Evolutionary conservation across 2,113 vertebrate species (phyloP).

Genomic region (Cacatua alba): DNA sequence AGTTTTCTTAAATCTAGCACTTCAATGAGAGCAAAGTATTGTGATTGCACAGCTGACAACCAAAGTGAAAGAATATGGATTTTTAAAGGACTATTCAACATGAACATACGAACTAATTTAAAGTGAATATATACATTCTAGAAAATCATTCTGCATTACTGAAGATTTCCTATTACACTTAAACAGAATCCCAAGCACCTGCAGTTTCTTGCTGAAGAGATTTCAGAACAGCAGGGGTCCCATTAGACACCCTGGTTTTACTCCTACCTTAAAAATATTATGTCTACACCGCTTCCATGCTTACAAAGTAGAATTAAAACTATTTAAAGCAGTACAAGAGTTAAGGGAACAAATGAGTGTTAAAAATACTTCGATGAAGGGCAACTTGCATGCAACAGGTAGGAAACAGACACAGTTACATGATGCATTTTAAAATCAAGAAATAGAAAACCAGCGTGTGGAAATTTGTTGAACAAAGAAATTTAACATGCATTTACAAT

Average conservation of each 20-base stretch:
- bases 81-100: neutral
- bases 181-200: slow-evolving; percentile 59
- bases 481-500: neutral
- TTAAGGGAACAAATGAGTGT: slow-evolving; percentile 68
- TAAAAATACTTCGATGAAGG: slow-evolving; percentile 38
- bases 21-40: neutral
- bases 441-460: slow-evolving; percentile 7
- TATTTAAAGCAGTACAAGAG: slow-evolving; percentile 63
- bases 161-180: slow-evolving; percentile 65
- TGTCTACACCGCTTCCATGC: slow-evolving; percentile 70
- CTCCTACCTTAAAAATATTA: slow-evolving; percentile 75
- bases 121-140: slow-evolving; percentile 61
- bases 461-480: slow-evolving; percentile 22
- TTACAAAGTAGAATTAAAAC: slow-evolving; percentile 72
- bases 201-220: slow-evolving; percentile 50
- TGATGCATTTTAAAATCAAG: slow-evolving; percentile 22
- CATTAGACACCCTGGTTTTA: slow-evolving; percentile 71
- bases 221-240: slow-evolving; percentile 70
- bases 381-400: neutral
- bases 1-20: neutral
- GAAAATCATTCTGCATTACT: slow-evolving; percentile 60
- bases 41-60: neutral
- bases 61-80: neutral
- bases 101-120: slow-evolving; percentile 19
- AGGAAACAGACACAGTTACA: slow-evolving; percentile 55